Evolutionary conservation across 2,888 invertebrate genomes (phyloP).

Genomic region (Lacanobia wlatinum): DNA sequence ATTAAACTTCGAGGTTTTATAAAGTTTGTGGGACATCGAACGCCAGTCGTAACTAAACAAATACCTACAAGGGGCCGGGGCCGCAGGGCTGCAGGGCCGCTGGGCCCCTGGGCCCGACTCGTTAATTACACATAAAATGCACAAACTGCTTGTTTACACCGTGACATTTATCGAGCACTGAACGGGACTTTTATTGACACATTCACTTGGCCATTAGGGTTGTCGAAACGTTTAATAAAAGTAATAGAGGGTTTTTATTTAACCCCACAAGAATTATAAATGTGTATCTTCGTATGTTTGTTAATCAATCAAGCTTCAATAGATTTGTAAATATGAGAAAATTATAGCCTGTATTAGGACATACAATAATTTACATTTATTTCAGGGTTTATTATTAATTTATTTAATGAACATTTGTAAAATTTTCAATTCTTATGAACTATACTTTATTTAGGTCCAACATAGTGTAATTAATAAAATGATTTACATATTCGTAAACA

Average conservation of each 20-base stretch:
- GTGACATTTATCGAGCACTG: slow-evolving; percentile 82
- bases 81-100: background rate
- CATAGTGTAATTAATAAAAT: too few relatives aligned
- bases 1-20: background rate
- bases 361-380: too few relatives aligned
- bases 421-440: too few relatives aligned
- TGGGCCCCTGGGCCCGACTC: slow-evolving; percentile 43
- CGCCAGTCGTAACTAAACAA: slow-evolving; percentile 43
- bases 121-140: slow-evolving; percentile 87
- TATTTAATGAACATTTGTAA: too few relatives aligned
- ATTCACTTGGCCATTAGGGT: slow-evolving; percentile 75
- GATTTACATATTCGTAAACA: too few relatives aligned
- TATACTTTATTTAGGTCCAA: too few relatives aligned
- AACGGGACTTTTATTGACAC: slow-evolving; percentile 84
- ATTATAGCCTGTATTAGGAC: background rate
- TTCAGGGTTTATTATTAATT: too few relatives aligned
- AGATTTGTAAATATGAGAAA: background rate
- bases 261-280: background rate
- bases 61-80: slow-evolving; percentile 36
- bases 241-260: slow-evolving; percentile 8
- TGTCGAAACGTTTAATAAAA: slow-evolving; percentile 49
- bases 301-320: background rate
- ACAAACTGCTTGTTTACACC: slow-evolving; percentile 81
- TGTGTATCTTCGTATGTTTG: background rate
- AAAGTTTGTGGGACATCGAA: slow-evolving; percentile 15